These are phyloP conservation scores for Drosophila cardini DNA, from an alignment of 1,140 invertebrate genomes.

Conservation along the genomic window DNA sequence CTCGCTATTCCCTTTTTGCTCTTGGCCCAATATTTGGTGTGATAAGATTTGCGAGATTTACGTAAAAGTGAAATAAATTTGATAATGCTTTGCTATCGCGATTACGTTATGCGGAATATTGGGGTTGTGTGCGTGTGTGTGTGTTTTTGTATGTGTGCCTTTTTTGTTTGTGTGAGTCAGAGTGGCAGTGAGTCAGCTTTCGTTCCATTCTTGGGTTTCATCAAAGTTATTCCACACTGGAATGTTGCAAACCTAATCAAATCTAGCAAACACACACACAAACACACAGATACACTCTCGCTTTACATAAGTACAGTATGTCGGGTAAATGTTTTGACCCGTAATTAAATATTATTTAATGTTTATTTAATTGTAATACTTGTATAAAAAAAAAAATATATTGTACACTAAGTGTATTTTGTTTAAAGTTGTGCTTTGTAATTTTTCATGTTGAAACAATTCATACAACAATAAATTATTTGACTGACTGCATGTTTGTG, in stretches of 20 bases:
- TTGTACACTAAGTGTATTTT: background rate
- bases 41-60: slow-evolving; percentile 58
- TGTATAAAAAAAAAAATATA: too few relatives aligned
- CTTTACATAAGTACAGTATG: slow-evolving; percentile 1
- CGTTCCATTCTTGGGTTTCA: slow-evolving; percentile 33
- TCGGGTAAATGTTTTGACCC: slow-evolving; percentile 18
- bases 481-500: background rate
- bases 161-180: slow-evolving; percentile 16
- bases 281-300: background rate
- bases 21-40: slow-evolving; percentile 9
- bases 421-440: background rate
- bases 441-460: background rate
- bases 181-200: slow-evolving; percentile 48
- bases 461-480: too few relatives aligned
- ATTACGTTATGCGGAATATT: slow-evolving; percentile 23
- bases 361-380: too few relatives aligned
- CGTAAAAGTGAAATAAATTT: slow-evolving; percentile 49
- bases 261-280: slow-evolving; percentile 1
- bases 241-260: slow-evolving; percentile 43
- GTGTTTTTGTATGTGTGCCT: background rate
- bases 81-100: slow-evolving; percentile 41
- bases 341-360: too few relatives aligned
- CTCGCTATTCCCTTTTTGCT: background rate
- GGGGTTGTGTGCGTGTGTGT: background rate
- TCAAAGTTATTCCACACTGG: slow-evolving; percentile 57